Evolutionary conservation across 2,113 vertebrate species (phyloP), one percentile per base, ranked within the genome.

Genomic region (Oncorhynchus keta): DNA sequence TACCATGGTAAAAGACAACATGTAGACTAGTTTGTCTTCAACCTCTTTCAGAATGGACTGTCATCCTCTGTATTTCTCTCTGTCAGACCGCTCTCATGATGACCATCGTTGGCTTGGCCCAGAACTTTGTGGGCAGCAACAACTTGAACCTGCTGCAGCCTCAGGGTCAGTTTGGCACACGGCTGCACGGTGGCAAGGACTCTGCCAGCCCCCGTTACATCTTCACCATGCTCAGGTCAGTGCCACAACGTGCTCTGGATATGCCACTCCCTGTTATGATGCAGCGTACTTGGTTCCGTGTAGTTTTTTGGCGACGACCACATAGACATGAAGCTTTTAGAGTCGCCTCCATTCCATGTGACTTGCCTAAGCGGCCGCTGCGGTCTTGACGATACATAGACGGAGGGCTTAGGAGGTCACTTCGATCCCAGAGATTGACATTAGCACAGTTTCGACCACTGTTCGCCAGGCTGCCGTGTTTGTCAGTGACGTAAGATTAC

Each of bases 141-240:
- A 99, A 99, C 88, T 64, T 99, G 87, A 98, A 97, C 89, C 85
- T 99, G 79, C 87, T 99, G 39, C 97, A 97, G 86, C 98, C 98
- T 61, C 92, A 95, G 30, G 98, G 98, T 78, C 98, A 99, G 92
- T 99, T 99, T 90, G 98, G 98, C 82, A 99, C 98, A 1, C 93
- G 97, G 76, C 86, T 99, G 59, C 96, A 99, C 0, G 97, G 98
- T 32, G 98, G 98, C 73, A 99, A 99, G 69, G 98, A 99, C 89
- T 97, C 97, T 65, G 98, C 97, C 87, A 99, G 98, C 83, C 97
- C 98, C 93, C 95, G 97, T 95, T 99, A 99, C 90, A 99, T 99
- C 92, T 99, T 99, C 84, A 99, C 97, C 72, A 98, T 98, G 97
- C 97, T 99, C 79, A 99, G 98, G 98, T 99, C 51, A 83, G 92